Percentiles rank a stretch among this genome's conserved stretches.
Conservation (phyloP, 2,797 vertebrate genomes). For the Centropyge bicolor region DNA sequence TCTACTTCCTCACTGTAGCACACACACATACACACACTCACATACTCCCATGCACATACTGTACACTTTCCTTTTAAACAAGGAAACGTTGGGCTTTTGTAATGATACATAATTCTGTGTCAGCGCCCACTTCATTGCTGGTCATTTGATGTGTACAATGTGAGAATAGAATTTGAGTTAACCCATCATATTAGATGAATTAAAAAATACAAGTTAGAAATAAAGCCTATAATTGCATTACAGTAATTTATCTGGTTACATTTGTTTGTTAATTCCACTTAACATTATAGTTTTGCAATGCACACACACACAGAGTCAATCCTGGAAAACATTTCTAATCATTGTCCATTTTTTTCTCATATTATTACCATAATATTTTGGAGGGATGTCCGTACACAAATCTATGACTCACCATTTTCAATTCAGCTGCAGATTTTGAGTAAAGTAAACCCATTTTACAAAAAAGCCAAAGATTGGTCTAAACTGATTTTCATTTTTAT, state of each 20-base stretch:
- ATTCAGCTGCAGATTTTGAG: too few species aligned
- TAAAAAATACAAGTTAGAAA: not conserved
- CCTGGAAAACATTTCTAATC: not conserved
- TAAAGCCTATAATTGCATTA: not conserved
- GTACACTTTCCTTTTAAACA: not conserved
- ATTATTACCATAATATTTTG: not conserved
- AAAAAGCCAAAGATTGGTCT: not conserved
- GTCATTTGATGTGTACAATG: not conserved
- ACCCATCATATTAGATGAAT: not conserved
- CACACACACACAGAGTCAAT: not conserved
- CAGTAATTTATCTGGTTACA: not conserved
- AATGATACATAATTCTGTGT: not conserved
- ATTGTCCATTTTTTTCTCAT: not conserved
- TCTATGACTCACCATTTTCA: not conserved
- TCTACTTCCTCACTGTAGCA: conserved; percentile 33
- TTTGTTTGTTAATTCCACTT: not conserved
- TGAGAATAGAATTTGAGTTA: not conserved
- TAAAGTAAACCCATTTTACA: not conserved
- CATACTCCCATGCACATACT: not conserved
- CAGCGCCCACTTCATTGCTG: not conserved
- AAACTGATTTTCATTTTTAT: not conserved
- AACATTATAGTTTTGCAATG: not conserved
- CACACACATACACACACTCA: conserved; percentile 2
- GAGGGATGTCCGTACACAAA: not conserved
- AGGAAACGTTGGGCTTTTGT: not conserved